A percentile compares a stretch with the other conserved stretches of the same genome.
Conservation (phyloP, 2,797 vertebrate species). For the Chloroceryle inda region DNA sequence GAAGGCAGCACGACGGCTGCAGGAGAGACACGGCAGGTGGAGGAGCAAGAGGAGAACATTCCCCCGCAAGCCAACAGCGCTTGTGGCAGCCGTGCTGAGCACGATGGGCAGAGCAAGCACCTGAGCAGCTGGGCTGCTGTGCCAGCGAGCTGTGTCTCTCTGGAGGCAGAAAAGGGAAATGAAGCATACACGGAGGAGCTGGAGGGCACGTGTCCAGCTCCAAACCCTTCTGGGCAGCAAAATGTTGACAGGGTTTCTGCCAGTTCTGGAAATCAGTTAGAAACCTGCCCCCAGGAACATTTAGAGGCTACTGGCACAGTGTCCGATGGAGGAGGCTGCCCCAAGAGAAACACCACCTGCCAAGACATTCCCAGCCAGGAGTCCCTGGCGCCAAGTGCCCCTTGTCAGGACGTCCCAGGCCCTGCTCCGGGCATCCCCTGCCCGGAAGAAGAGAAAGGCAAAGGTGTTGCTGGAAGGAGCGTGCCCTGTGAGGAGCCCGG, state of each 20-base stretch:
- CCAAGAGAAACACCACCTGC: neutral
- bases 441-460: conserved; percentile 33
- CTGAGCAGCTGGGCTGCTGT: neutral
- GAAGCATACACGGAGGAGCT: neutral
- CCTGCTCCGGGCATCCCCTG: neutral
- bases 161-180: conserved; percentile 8
- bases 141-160: conserved; percentile 5
- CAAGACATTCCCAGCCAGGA: conserved; percentile 7
- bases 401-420: conserved; percentile 8
- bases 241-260: conserved; percentile 8
- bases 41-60: conserved; percentile 16
- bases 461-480: neutral
- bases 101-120: neutral
- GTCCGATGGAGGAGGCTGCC: conserved; percentile 14
- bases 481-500: conserved; percentile 52
- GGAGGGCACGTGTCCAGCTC: neutral
- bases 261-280: conserved; percentile 28
- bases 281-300: conserved; percentile 29
- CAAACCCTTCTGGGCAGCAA: conserved; percentile 1
- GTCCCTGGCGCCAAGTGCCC: neutral
- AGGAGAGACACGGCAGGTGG: neutral
- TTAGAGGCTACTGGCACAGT: neutral
- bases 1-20: neutral
- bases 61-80: neutral
- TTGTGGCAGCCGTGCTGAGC: neutral